phyloP scores from a whole-genome alignment of 1,140 invertebrate species.

The Cherax destructor region DNA sequence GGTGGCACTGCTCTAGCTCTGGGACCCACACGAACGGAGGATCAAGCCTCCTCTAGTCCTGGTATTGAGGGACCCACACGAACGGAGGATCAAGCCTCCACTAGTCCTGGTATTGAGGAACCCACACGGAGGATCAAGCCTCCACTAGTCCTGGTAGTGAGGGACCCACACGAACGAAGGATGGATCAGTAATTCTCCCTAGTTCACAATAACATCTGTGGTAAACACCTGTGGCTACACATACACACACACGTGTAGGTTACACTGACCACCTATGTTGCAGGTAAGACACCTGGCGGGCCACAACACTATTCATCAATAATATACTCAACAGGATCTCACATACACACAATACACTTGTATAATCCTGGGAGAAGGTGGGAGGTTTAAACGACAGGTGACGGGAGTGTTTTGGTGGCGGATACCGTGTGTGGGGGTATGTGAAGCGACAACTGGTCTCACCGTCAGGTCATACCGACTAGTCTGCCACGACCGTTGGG shows the following conservation, averaged over 20 bases:
- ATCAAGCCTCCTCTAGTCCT: not conserved
- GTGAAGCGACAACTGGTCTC: constrained; percentile 13
- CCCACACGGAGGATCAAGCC: not conserved
- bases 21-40: not conserved
- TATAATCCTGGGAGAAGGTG: not conserved
- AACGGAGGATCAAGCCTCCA: not conserved
- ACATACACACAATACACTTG: not conserved
- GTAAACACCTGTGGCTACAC: not conserved
- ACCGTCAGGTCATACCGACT: constrained; percentile 45
- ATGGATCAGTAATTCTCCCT: not conserved
- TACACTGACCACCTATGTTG: not conserved
- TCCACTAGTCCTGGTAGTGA: not conserved
- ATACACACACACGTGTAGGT: not conserved
- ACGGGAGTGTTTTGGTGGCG: not conserved
- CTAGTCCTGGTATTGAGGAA: not conserved
- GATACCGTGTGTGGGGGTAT: not conserved
- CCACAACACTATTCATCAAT: not conserved
- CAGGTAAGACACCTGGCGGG: not conserved
- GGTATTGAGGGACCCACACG: not conserved
- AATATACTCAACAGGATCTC: not conserved
- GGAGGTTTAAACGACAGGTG: not conserved
- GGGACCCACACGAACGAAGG: too few relatives aligned
- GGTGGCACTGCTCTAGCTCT: not conserved
- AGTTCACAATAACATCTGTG: not conserved
- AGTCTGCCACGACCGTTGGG: not conserved